phyloP scores from a whole-genome alignment of 2,797 vertebrate genomes.

The Chiloscyllium punctatum region DNA sequence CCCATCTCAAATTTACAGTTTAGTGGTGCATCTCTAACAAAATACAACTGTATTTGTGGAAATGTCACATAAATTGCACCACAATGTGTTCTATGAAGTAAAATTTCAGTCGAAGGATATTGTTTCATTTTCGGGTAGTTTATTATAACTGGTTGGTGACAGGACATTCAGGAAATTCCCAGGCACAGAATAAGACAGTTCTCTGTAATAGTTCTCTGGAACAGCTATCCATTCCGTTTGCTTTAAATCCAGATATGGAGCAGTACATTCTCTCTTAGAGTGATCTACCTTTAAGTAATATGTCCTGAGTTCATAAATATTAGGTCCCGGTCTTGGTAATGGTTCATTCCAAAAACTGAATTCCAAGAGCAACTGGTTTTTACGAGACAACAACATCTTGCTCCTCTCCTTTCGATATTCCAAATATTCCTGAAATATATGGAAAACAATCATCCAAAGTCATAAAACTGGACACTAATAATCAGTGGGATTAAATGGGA shows the following conservation, averaged over 20 bases:
- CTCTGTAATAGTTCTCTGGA: neutral
- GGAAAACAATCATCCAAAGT: neutral
- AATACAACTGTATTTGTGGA: neutral
- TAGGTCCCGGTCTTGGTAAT: constrained; percentile 74
- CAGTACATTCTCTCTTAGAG: neutral
- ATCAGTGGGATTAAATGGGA: neutral
- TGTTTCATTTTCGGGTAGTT: neutral
- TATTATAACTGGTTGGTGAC: neutral
- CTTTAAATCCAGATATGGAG: neutral
- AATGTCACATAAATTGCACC: neutral
- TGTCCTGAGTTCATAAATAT: constrained; percentile 85
- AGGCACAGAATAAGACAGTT: neutral
- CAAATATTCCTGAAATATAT: constrained; percentile 67
- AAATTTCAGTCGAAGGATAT: neutral
- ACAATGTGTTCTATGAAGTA: neutral
- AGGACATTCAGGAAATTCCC: neutral
- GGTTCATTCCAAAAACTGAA: constrained; percentile 99
- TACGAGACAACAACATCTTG: constrained; percentile 80
- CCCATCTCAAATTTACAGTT: neutral
- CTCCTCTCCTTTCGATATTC: constrained; percentile 84
- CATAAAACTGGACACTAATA: no score
- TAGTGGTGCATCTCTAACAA: neutral
- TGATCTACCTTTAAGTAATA: constrained; percentile 77
- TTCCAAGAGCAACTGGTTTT: constrained; percentile 87
- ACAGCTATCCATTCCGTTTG: no score